phyloP scores from a whole-genome alignment of 1,140 invertebrate genomes.

The Diorhabda carinulata region DNA sequence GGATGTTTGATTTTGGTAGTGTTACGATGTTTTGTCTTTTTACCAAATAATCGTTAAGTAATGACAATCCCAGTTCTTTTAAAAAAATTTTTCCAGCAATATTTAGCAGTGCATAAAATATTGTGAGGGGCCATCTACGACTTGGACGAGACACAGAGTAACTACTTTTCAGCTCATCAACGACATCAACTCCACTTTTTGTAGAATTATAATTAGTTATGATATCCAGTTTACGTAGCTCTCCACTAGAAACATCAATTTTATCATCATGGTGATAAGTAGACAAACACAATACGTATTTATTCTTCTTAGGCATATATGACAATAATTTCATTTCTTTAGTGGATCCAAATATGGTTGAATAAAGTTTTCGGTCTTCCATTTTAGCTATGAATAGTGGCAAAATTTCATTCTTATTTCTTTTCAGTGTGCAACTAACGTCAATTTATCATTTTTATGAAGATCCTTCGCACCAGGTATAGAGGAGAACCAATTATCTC shows the following conservation, averaged over 20 bases:
- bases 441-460: neutral
- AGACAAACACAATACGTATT: conserved; percentile 28
- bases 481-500: conserved; percentile 44
- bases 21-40: conserved; percentile 4
- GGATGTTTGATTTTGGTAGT: neutral
- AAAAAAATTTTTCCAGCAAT: conserved; percentile 1
- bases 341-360: conserved; percentile 4
- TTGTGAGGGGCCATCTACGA: conserved; percentile 35
- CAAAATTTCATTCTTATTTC: conserved; percentile 43
- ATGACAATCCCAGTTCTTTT: neutral
- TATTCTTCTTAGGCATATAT: conserved; percentile 14
- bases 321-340: neutral
- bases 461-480: conserved; percentile 17
- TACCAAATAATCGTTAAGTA: neutral
- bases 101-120: conserved; percentile 28
- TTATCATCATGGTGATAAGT: conserved; percentile 29
- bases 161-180: conserved; percentile 36
- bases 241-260: conserved; percentile 25
- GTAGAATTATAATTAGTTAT: conserved; percentile 47
- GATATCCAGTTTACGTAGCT: conserved; percentile 44
- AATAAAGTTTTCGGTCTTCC: conserved; percentile 15
- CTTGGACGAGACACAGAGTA: conserved; percentile 37
- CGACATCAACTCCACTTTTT: conserved; percentile 47
- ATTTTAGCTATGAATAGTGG: conserved; percentile 36
- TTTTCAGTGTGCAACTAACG: conserved; percentile 4